Evolutionary conservation across 2,113 vertebrate genomes (phyloP), one percentile per base, ranked within the genome.

Genomic region (Tragelaphus scriptus): DNA sequence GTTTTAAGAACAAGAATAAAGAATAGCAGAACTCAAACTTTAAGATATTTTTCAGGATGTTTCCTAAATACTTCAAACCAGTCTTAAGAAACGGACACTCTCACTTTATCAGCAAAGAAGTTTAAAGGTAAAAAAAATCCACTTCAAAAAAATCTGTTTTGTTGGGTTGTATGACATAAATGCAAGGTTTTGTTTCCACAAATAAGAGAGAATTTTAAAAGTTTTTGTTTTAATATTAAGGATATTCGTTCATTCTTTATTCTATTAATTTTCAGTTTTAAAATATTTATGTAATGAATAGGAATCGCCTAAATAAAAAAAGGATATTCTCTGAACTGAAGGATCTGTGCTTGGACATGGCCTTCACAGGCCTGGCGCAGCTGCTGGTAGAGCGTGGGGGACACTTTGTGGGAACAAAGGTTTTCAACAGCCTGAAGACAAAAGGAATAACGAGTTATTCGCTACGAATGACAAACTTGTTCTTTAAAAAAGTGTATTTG

Each of bases 301-400:
- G 91, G 93, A 94, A 40, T 17, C 17, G 95, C 95, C 44, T 28
- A 23, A 85, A 23, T 58, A 0, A 2, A 82, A 40, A 98, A 99
- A 99, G 99, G 99, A 99, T 99, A 99, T 99, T 99, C 94, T 95
- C 98, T 98, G 40, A 99, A 99, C 3, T 98, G 99, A 91, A 99
- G 96, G 56, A 99, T 99, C 90, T 99, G 99, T 95, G 99, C 98
- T 96, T 99, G 99, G 92, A 99, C 99, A 0, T 99, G 99, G 61
- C 99, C 99, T 97, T 99, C 99, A 96, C 99, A 99, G 96, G 98
- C 99, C 98, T 99, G 99, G 84, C 99, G 98, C 21, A 99, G 98
- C 92, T 99, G 99, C 94, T 98, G 99, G 98, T 99, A 99, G 53
- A 99, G 98, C 0, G 98, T 99, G 40, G 99, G 98, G 80, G 99